A percentile compares a stretch with the other conserved stretches of the same genome.
Conservation (phyloP, 2,888 invertebrate species). For the Eristalinus aeneus region DNA sequence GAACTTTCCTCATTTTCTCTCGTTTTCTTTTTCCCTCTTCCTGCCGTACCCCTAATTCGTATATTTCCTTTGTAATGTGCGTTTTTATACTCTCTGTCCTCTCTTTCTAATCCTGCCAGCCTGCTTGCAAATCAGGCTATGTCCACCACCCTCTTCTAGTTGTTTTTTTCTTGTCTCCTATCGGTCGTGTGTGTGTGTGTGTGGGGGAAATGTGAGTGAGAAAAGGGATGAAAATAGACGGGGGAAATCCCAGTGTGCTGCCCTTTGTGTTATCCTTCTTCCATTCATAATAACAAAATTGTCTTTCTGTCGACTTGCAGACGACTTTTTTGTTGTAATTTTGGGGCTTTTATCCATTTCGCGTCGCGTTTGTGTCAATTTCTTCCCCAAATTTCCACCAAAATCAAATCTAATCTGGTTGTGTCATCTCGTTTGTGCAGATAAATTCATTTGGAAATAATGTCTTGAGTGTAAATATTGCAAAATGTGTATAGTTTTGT, state of each 20-base stretch:
- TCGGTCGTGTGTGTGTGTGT: conserved; percentile 21
- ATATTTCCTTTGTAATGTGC: conserved; percentile 31
- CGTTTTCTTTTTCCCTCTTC: neutral
- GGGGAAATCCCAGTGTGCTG: conserved; percentile 51
- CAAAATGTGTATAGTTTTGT: conserved; percentile 36
- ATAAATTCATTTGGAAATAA: conserved; percentile 1
- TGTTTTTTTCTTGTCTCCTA: neutral
- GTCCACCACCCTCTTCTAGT: conserved; percentile 29
- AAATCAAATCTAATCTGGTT: conserved; percentile 8
- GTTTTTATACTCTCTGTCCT: conserved; percentile 38
- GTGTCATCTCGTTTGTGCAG: conserved; percentile 25
- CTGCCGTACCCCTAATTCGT: neutral
- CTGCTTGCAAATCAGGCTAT: neutral
- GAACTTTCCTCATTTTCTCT: neutral
- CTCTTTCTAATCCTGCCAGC: conserved; percentile 44
- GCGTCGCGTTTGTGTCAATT: conserved; percentile 38
- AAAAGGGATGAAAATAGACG: conserved; percentile 56
- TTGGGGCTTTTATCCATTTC: neutral
- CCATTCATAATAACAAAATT: conserved; percentile 65
- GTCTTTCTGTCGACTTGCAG: conserved; percentile 35
- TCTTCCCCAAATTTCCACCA: neutral
- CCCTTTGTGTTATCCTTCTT: conserved; percentile 52
- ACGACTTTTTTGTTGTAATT: conserved; percentile 1
- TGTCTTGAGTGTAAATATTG: conserved; percentile 24
- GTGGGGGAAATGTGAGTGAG: conserved; percentile 35